These are phyloP conservation scores for Plodia interpunctella DNA, from an alignment of 1,140 invertebrate genomes.

Conservation along the genomic window DNA sequence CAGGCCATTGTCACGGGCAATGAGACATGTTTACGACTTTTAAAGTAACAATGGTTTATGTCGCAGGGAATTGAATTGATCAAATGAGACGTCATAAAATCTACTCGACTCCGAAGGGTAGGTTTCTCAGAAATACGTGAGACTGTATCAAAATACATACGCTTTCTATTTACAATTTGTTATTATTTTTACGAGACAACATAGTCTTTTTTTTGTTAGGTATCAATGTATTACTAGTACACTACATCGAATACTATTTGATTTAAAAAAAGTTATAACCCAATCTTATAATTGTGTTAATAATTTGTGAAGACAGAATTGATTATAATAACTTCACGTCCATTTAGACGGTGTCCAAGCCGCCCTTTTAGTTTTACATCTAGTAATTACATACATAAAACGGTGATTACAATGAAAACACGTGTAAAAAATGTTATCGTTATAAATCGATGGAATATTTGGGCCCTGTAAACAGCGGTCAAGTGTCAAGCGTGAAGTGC, in stretches of 20 bases:
- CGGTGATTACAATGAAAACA: slow-evolving; percentile 52
- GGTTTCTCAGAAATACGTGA: background rate
- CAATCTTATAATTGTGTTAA: too few species aligned
- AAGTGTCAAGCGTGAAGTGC: slow-evolving; percentile 47
- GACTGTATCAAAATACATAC: background rate
- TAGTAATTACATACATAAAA: slow-evolving; percentile 32
- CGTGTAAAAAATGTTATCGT: slow-evolving; percentile 39
- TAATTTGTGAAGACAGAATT: too few species aligned
- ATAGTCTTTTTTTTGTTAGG: too few species aligned
- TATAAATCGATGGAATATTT: slow-evolving; percentile 27
- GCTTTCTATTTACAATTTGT: background rate
- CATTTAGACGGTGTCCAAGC: background rate
- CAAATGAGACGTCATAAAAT: slow-evolving; percentile 6
- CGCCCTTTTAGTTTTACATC: background rate
- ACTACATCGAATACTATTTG: too few species aligned
- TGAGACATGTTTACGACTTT: slow-evolving; percentile 36
- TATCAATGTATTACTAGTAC: too few species aligned
- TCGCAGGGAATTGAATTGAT: background rate
- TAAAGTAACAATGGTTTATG: background rate
- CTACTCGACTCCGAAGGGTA: background rate
- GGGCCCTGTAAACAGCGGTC: slow-evolving; percentile 31
- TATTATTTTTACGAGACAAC: too few species aligned
- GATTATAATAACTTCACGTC: too few species aligned
- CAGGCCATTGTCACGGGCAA: slow-evolving; percentile 47
- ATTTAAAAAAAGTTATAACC: too few species aligned